Base-by-base conservation (phyloP, 2,888 invertebrate species). In the Cheilosia vulpina region DNA sequence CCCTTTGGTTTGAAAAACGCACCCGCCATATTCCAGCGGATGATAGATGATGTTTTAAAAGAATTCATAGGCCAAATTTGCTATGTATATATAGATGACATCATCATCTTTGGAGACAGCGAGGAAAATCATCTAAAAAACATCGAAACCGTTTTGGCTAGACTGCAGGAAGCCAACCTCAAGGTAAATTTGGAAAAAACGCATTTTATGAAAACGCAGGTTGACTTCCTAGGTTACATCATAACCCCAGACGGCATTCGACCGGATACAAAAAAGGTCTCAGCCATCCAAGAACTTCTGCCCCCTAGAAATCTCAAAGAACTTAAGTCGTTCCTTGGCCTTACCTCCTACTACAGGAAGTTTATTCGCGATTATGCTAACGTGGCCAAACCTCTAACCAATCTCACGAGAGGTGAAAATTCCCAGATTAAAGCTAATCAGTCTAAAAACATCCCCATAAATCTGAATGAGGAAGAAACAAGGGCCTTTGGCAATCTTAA, bases 61-160 rank as follows among this genome's bases (percentile, higher is more conserved):
- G 5, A 79, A 19, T 57, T 45, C 7, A 55, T 45, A 50, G 50
- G 19, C 50, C 34, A 27, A 19, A 24, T 43, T 1, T 43, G 43
- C n/a, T 43, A 43, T 5, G n/a, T 43, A 6, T 80, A 87, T 34
- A 85, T 87, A n/a, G 87, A 88, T 34, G 87, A 88, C 38, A 81
- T 87, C 1, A 87, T 87, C 9, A 63, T 87, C 19, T 87, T 82
- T 60, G 84, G 43, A 2, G 4, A n/a, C 1, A 43, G 43, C 4
- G 4, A 52, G 19, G 77, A 15, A 68, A 71, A 78, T 21, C 87
- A 87, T 45, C 21, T 85, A 2, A 15, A 57, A 45, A 84, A 84
- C 21, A 24, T 87, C 15, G 58, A 66, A 41, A 75, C 47, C 17
- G 65, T 82, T 38, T 80, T 87, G 50, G 4, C 43, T 5, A 55